Evolutionary conservation across 2,113 vertebrate genomes (phyloP).

Genomic region (Dendropsophus ebraccatus): DNA sequence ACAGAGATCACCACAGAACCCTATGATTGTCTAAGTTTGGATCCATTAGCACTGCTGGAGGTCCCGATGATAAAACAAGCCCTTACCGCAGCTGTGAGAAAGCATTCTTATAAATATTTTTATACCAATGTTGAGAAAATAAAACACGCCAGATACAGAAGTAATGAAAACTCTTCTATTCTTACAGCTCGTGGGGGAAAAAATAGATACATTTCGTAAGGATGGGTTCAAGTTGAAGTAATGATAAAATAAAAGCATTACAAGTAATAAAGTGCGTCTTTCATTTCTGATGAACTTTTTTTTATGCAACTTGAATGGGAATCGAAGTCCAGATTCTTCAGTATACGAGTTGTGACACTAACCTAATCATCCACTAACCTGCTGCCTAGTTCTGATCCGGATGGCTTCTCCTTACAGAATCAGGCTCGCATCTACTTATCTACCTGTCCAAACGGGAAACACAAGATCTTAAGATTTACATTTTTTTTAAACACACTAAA

Average conservation of each 20-base stretch:
- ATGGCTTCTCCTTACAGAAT: too few relatives aligned
- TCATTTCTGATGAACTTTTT: background rate
- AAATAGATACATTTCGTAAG: background rate
- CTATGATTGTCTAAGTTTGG: too few relatives aligned
- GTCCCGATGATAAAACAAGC: background rate
- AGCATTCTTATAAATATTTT: background rate
- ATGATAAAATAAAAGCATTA: constrained; percentile 43
- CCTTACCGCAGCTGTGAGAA: background rate
- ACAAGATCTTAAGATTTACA: background rate
- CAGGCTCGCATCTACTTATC: background rate
- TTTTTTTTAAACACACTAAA: background rate
- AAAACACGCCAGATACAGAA: background rate
- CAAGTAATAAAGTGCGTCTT: constrained; percentile 55
- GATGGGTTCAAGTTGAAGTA: constrained; percentile 36
- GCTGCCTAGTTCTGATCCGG: background rate
- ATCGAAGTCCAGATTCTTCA: background rate
- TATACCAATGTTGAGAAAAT: background rate
- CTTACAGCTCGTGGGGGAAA: background rate
- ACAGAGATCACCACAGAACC: too few relatives aligned
- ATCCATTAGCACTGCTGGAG: too few relatives aligned
- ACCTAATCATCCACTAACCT: background rate
- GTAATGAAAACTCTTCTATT: constrained; percentile 39
- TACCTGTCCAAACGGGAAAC: background rate
- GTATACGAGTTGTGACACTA: background rate
- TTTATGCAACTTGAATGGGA: background rate